These are phyloP conservation scores for Hymenochirus boettgeri DNA, from an alignment of 2,113 vertebrate species.

Conservation along the genomic window DNA sequence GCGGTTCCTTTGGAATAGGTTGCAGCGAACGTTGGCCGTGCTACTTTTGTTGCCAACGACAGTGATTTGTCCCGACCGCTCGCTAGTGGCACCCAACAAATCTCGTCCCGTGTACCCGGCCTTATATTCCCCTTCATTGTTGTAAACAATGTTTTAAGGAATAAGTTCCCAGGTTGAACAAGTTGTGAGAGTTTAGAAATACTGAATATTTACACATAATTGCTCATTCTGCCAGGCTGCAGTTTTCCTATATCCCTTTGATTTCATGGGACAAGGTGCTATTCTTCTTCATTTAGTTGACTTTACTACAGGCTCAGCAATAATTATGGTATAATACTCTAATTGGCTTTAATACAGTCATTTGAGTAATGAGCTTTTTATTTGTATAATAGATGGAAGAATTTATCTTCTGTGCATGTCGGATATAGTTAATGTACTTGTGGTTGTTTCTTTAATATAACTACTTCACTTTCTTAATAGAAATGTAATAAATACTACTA, in stretches of 20 bases:
- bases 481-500: background rate
- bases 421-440: background rate
- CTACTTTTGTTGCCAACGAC: too few relatives aligned
- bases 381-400: background rate
- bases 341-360: slow-evolving; percentile 3
- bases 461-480: background rate
- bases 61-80: too few relatives aligned
- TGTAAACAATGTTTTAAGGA: too few relatives aligned
- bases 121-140: too few relatives aligned
- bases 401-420: background rate
- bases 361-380: background rate
- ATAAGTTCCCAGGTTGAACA: too few relatives aligned
- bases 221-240: background rate
- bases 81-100: too few relatives aligned
- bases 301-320: slow-evolving; percentile 1
- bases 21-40: too few relatives aligned
- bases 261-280: background rate
- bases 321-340: background rate
- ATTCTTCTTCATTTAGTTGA: background rate
- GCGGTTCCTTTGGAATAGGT: too few relatives aligned
- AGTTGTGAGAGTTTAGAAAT: too few relatives aligned
- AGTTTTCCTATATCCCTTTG: background rate
- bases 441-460: background rate
- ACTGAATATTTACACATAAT: background rate
- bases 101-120: too few relatives aligned